Base-by-base conservation (phyloP, 2,888 invertebrate species). In the Lapara coniferarum region DNA sequence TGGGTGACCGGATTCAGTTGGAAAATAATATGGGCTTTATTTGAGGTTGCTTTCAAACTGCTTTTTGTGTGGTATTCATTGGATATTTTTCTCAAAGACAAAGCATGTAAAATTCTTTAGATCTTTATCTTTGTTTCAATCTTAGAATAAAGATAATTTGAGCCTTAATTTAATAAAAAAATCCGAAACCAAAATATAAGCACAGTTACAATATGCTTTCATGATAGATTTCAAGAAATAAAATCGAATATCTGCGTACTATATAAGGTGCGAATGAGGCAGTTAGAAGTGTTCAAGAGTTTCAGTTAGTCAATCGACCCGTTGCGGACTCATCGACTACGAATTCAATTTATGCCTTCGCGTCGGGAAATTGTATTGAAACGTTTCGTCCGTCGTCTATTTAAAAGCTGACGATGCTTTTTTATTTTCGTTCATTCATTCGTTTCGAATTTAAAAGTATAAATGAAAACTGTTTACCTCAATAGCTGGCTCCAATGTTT, bases 261-360 rank as follows among this genome's bases (percentile, higher is more conserved):
- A 25, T 46, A 2, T 8, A 49, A 37, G 37, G 37, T 13, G 13
- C 46, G 75, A 78, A 75, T 78, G 72, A 71, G 71, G 66, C 72
- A 57, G 71, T 77, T 79, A 74, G 74, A 78, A 81, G 79, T 79
- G 70, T 58, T 16, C n/a, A 51, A 46, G 19, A 30, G 16, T 51
- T 46, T 66, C 80, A 83, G 81, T 85, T 82, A 88, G 86, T 85
- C 84, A 85, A 85, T 76, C 81, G 81, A 66, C 70, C 71, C 74
- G 75, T 77, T 74, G 72, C 75, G 79, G 63, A 49, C 63, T 77
- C 78, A 77, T 78, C 75, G 77, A 67, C 67, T 73, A 73, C 68
- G 76, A 79, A 81, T 82, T 83, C 81, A 83, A 84, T 85, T 83
- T 82, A 79, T 82, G 73, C 75, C 75, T 77, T 71, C 76, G 75